Base-by-base conservation (phyloP, 2,797 vertebrate genomes). In the Microhierax caerulescens region DNA sequence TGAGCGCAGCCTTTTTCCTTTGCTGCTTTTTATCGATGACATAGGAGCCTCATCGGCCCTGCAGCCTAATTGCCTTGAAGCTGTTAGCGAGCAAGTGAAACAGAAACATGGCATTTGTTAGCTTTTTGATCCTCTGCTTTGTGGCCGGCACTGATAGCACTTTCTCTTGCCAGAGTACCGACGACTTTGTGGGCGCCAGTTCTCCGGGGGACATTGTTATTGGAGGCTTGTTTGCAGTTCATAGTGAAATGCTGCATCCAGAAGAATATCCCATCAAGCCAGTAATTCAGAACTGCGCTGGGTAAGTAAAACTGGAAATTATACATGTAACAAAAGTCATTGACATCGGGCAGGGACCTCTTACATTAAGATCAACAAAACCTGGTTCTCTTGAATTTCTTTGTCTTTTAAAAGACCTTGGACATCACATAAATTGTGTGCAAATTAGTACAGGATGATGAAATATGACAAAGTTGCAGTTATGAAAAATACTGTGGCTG, bases 221-320 rank as follows among this genome's bases (percentile, higher is more conserved):
- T n/a, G 99, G 98, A 86, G 99, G 99, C 51, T 96, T 99, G 78
- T 99, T 99, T 88, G 95, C 98, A 36, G 96, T 99, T 93, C 99
- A 99, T 34, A 97, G 97, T 0, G 97, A 94, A 88, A 98, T 98
- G 85, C 43, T 97, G 54, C 96, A 83, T 53, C 73, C 93, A 21
- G 77, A 95, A 53, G 84, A 86, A 79, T 61, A 96, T 20, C 95
- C 97, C 36, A 98, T 97, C 85, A 86, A 91, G 61, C 98, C 98
- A 32, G 94, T 97, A 34, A 96, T 94, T 73, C 97, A 97, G 75
- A 96, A 94, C 7, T 99, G 99, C 74, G 94, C 96, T 78, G 96
- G 98, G 99, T 99, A 87, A 99, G 98, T 98, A 88, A 70, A 39
- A n/a, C 19, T 53, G 74, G 61, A 65, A 80, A 85, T 61, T 7